Evolutionary conservation across 2,888 invertebrate genomes (phyloP).

Genomic region (Dorcus parallelipipedus): DNA sequence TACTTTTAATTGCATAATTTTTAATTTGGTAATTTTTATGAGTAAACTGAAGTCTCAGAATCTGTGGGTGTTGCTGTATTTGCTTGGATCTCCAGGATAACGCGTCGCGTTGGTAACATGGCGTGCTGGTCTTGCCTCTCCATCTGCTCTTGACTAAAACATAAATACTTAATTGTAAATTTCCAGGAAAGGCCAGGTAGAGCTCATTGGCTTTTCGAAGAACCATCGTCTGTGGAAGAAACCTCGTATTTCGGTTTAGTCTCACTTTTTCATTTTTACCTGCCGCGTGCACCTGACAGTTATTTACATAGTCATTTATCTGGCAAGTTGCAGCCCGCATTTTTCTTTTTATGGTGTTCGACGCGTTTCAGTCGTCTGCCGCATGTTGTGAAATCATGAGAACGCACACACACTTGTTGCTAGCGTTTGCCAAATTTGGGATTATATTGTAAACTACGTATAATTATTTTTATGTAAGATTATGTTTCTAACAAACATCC

Average conservation of each 20-base stretch:
- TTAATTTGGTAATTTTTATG: too few relatives aligned
- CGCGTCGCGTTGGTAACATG: not conserved
- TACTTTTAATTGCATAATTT: too few relatives aligned
- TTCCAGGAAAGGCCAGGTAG: slow-evolving; percentile 28
- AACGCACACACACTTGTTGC: too few relatives aligned
- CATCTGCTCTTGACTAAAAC: slow-evolving; percentile 17
- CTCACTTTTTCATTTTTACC: slow-evolving; percentile 9
- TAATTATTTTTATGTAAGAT: too few relatives aligned
- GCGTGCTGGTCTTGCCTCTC: not conserved
- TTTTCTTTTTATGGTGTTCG: too few relatives aligned
- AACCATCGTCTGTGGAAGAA: slow-evolving; percentile 15
- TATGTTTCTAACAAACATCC: too few relatives aligned
- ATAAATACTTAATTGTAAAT: slow-evolving; percentile 16
- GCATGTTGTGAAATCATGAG: too few relatives aligned
- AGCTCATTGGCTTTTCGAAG: slow-evolving; percentile 24
- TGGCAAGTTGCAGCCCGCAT: too few relatives aligned
- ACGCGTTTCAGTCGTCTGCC: too few relatives aligned
- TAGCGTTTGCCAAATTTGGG: too few relatives aligned
- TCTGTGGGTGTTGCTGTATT: not conserved
- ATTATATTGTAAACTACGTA: too few relatives aligned
- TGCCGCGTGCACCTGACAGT: slow-evolving; percentile 15
- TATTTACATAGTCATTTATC: slow-evolving; percentile 7
- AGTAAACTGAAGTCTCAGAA: not conserved
- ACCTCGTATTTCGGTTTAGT: slow-evolving; percentile 1
- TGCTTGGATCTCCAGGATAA: not conserved